Base-by-base conservation (phyloP, 2,797 vertebrate genomes). In the Karalla daura region DNA sequence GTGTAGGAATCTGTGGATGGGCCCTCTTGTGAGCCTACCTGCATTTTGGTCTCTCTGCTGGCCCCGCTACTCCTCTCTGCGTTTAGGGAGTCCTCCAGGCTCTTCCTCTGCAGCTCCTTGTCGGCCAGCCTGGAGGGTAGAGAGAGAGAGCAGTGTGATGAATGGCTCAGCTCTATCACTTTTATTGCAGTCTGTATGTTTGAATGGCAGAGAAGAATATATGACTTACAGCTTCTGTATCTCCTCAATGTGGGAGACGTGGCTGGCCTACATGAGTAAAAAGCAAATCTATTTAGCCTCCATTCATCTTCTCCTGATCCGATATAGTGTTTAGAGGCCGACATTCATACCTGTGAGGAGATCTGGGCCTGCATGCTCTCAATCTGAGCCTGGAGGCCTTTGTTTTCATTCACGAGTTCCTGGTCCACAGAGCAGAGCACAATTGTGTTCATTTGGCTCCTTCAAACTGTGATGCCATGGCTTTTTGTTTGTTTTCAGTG, bases 321-420 rank as follows among this genome's bases (percentile, higher is more conserved):
- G 49, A 67, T n/a, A 14, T 3, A 23, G 7, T 28, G 39, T 46
- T 70, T 40, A 21, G 12, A 71, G 50, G 25, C 33, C 51, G 55
- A 65, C 27, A 52, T 10, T 85, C 25, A 28, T 93, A 99, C 98
- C 96, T 98, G 97, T 60, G 95, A 92, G 54, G 93, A 94, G 71
- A 98, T 92, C 89, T 98, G 96, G 55, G 94, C 93, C 93, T 98
- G 96, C 77, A 96, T 92, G 75, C 89, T 95, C 51, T 90, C 90
- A 52, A 81, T 94, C 87, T 98, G 96, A 75, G 93, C 92, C 77
- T 95, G 95, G 80, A 98, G 94, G 61, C 90, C 78, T 86, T 96
- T 95, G 70, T 98, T 99, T 86, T 99, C 96, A 78, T 95, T 95
- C 86, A 97, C 61, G 81, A 99, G 94, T 39, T 98, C 97, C 98